Evolutionary conservation across 2,113 vertebrate genomes (phyloP), one percentile per base, ranked within the genome.

Genomic region (Ursus arctos): DNA sequence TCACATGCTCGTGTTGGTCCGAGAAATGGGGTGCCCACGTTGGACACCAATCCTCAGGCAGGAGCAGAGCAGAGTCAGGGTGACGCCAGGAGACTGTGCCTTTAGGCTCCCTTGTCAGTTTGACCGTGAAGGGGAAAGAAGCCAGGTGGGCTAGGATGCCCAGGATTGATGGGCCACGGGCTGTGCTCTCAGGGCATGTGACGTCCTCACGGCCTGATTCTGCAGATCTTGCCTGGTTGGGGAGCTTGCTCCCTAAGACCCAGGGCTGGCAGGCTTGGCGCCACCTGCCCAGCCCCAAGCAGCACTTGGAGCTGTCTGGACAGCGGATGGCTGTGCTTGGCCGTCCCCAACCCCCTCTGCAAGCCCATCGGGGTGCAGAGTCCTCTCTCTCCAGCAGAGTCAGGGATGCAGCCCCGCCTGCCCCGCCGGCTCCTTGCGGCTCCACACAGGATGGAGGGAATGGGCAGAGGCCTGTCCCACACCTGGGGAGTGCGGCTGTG

Each of bases 11-110:
- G 31, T 13, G n/a, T 8, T 6, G 33, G 88, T 15, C 43, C 61
- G 15, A 13, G 61, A 33, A 16, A 2, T 24, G 6, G 61, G 26
- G 49, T 33, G 0, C 47, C 15, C 0, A 7, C 1, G 0, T 28
- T 3, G 5, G 49, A 69, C 13, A 26, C 76, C 13, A 6, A 11
- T 28, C 22, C 89, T 55, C 7, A 7, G 69, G 55, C 22, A 6
- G 43, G 26, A 61, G 55, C 67, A 31, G 53, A 6, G 31, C 24
- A 11, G 1, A 57, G 11, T 13, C 16, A 1, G 16, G 10, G 7
- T 10, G n/a, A 11, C 28, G 3, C 8, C 4, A 4, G 88, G 2
- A 5, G 61, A 13, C 57, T 3, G 5, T n/a, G 12, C 40, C 43
- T 74, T 33, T 12, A 67, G 49, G 36, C 26, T 21, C 53, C 0